Percentiles rank a stretch among this genome's conserved stretches.
These are phyloP conservation scores for Nephrocerus scutellatus DNA, from an alignment of 2,888 invertebrate genomes.

Conservation along the genomic window DNA sequence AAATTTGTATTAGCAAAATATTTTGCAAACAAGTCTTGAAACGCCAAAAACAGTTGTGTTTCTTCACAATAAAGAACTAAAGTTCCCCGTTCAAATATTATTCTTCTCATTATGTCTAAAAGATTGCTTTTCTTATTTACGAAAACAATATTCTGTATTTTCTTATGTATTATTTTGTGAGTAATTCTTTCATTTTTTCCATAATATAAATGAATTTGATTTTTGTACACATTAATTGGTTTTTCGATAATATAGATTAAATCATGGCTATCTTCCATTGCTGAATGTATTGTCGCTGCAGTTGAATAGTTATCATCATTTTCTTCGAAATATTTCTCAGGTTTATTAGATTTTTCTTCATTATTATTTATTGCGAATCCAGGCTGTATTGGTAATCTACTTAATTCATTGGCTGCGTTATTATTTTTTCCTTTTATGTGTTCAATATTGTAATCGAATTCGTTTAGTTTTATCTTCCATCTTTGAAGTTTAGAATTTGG, in stretches of 20 bases:
- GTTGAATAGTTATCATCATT: conserved; percentile 1
- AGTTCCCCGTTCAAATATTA: too few species aligned
- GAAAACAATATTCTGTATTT: conserved; percentile 9
- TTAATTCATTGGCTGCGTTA: conserved; percentile 13
- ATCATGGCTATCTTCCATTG: conserved; percentile 4
- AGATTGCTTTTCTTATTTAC: too few species aligned
- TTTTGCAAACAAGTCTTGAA: too few species aligned
- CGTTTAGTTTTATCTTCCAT: conserved; percentile 35
- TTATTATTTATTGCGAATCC: too few species aligned
- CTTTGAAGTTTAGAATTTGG: conserved; percentile 36
- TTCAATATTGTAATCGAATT: conserved; percentile 30
- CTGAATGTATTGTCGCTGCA: conserved; percentile 8
- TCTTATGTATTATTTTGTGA: conserved; percentile 10
- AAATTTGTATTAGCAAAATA: too few species aligned
- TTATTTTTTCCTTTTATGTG: conserved; percentile 25
- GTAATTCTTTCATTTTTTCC: conserved; percentile 5
- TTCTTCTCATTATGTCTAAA: too few species aligned
- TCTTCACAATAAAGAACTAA: too few species aligned
- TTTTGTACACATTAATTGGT: conserved; percentile 12
- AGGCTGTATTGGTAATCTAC: conserved; percentile 25
- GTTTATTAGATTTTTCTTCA: too few species aligned
- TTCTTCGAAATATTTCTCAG: neutral
- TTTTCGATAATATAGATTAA: conserved; percentile 9
- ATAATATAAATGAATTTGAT: conserved; percentile 8
- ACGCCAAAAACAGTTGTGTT: too few species aligned